These are phyloP conservation scores for Nothobranchius furzeri DNA, from an alignment of 2,113 vertebrate species.

Conservation along the genomic window DNA sequence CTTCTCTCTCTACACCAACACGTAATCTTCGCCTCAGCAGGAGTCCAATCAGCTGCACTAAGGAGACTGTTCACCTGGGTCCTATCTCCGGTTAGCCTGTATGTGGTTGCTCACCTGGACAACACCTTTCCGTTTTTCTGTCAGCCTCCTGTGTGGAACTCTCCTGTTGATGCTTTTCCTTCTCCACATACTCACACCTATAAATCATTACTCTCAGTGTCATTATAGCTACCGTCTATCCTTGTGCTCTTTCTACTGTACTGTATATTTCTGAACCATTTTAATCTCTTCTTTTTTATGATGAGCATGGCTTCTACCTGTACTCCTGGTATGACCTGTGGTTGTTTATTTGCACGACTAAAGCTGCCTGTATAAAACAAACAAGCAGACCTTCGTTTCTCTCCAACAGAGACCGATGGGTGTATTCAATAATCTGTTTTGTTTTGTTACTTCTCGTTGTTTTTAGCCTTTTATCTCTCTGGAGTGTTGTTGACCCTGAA, in stretches of 20 bases:
- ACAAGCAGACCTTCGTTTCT: slow-evolving; percentile 29
- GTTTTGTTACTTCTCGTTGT: slow-evolving; percentile 13
- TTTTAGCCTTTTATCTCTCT: slow-evolving; percentile 19
- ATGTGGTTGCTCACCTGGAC: slow-evolving; percentile 17
- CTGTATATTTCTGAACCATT: slow-evolving; percentile 68
- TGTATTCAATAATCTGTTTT: slow-evolving; percentile 21
- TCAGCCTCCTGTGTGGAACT: background rate
- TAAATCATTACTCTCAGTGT: slow-evolving; percentile 36
- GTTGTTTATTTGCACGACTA: slow-evolving; percentile 65
- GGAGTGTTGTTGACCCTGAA: slow-evolving; percentile 37
- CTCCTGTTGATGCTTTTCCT: slow-evolving; percentile 3
- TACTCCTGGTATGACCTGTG: slow-evolving; percentile 49
- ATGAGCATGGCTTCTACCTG: slow-evolving; percentile 69
- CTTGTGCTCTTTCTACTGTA: slow-evolving; percentile 72
- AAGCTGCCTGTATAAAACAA: slow-evolving; percentile 51
- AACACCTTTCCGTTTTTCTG: background rate
- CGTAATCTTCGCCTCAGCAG: background rate
- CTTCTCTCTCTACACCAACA: slow-evolving; percentile 36
- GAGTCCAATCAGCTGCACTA: slow-evolving; percentile 9
- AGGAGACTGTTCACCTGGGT: slow-evolving; percentile 13
- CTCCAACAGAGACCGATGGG: slow-evolving; percentile 29
- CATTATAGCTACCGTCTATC: slow-evolving; percentile 52
- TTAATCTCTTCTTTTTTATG: slow-evolving; percentile 49
- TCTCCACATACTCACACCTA: slow-evolving; percentile 5
- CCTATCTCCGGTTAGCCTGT: background rate